Evolutionary conservation across 2,888 invertebrate genomes (phyloP), one percentile per base, ranked within the genome.

Genomic region (Orchesella flavescens): DNA sequence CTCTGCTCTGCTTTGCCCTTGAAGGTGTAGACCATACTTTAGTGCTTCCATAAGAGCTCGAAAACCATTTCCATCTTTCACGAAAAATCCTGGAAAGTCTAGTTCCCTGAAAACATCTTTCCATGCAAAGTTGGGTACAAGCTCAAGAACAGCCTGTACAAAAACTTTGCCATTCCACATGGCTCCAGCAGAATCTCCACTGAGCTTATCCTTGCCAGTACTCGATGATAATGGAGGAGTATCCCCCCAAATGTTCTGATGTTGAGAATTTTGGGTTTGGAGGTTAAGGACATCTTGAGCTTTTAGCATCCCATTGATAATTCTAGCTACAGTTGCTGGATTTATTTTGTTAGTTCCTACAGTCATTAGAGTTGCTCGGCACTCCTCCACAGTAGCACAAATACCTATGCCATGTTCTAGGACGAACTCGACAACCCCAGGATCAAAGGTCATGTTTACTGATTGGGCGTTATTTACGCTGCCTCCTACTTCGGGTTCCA

Each of bases 91-190:
- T 1, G 94, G 93, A 90, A 98, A 96, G 90, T 99, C 99, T 55
- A 99, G 91, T 91, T 97, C 96, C 85, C 94, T 91, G 87, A 98
- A 94, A 0, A 99, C 96, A 89, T 97, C 97, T 89, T 95, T 95
- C 98, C 98, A 98, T 88, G 94, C 94, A 83, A 98, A 91, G 89
- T 93, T 95, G 1, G 96, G 94, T 83, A 90, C 95, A 86, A 96
- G 91, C 90, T 98, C 97, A 90, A 96, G 96, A 34, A 97, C 91
- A n/a, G 96, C 94, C 90, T 96, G 95, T 57, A 97, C 95, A 90
- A 98, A 97, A 76, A 97, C 93, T 89, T 98, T 98, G 13, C 96
- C 93, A 90, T 97, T 97, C 98, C 98, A 99, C 90, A 93, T 90
- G 90, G 92, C 66, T 89, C 90, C 17, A 87, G 79, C 89, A 17